Percentiles rank a stretch among this genome's conserved stretches.
Evolutionary conservation across 2,888 invertebrate genomes (phyloP).

Genomic region (Spisula solida): DNA sequence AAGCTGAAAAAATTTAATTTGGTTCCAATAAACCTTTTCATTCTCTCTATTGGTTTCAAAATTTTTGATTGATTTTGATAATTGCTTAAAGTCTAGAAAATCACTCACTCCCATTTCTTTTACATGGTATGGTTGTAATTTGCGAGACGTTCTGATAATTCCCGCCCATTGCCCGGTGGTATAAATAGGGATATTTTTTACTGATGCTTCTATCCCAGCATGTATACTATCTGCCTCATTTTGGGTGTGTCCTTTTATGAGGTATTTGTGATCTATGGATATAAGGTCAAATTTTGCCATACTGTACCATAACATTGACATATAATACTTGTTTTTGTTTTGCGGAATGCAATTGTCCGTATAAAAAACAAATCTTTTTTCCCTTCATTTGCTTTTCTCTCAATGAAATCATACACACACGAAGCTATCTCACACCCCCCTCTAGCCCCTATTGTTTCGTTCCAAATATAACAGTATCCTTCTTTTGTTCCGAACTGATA

Average conservation of each 20-base stretch:
- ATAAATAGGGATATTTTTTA: neutral
- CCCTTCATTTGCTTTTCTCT: too few relatives aligned
- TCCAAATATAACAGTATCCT: too few relatives aligned
- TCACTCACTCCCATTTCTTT: neutral
- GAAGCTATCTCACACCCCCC: too few relatives aligned
- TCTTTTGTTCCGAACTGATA: too few relatives aligned
- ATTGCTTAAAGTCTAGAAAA: conserved; percentile 33
- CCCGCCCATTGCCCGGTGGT: too few relatives aligned
- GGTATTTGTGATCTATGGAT: conserved; percentile 35
- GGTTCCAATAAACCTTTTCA: conserved; percentile 13
- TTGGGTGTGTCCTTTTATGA: conserved; percentile 40
- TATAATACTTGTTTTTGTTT: neutral
- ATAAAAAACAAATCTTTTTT: too few relatives aligned
- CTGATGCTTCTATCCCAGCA: conserved; percentile 28
- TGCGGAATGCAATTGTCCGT: too few relatives aligned
- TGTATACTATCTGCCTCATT: conserved; percentile 32
- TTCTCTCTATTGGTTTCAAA: too few relatives aligned
- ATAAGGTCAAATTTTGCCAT: conserved; percentile 14
- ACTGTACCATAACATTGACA: conserved; percentile 31
- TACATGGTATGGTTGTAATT: neutral
- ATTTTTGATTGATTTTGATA: conserved; percentile 6
- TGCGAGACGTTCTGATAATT: too few relatives aligned
- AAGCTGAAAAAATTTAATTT: too few relatives aligned
- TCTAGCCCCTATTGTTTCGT: too few relatives aligned
- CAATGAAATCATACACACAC: too few relatives aligned